These are phyloP conservation scores for Mus spicilegus DNA, from an alignment of 2,113 vertebrate species.

Conservation along the genomic window DNA sequence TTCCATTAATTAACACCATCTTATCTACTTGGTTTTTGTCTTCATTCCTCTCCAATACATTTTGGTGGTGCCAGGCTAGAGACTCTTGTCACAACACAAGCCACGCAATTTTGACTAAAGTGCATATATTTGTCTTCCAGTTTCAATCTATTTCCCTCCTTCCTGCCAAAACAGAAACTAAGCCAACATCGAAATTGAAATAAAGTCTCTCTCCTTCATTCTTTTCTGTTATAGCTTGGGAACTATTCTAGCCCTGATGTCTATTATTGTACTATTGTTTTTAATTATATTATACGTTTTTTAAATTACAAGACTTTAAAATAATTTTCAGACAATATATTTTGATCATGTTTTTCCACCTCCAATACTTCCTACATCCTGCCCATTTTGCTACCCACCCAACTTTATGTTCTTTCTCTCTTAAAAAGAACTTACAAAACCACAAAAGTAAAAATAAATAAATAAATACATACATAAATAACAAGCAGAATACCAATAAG, in stretches of 20 bases:
- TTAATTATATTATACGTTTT: background rate
- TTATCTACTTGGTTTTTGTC: slow-evolving; percentile 57
- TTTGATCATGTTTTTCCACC: background rate
- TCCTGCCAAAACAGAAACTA: slow-evolving; percentile 10
- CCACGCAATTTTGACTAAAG: slow-evolving; percentile 53
- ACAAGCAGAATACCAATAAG: background rate
- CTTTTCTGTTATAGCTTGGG: background rate
- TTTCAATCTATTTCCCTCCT: slow-evolving; percentile 33
- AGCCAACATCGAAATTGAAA: slow-evolving; percentile 14
- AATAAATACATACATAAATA: background rate
- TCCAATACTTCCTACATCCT: background rate
- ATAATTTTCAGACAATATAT: background rate
- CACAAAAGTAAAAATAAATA: background rate
- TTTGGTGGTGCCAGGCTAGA: background rate
- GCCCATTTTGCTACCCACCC: background rate
- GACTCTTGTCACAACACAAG: slow-evolving; percentile 46
- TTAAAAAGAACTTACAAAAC: background rate
- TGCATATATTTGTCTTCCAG: slow-evolving; percentile 14
- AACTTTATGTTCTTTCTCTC: background rate
- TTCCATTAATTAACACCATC: slow-evolving; percentile 63
- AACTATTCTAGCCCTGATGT: background rate
- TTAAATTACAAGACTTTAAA: background rate
- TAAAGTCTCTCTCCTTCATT: background rate
- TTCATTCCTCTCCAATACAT: slow-evolving; percentile 38
- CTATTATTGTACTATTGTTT: background rate